These are phyloP conservation scores for Tolmerus cingulatus DNA, from an alignment of 2,888 invertebrate species.

Conservation along the genomic window DNA sequence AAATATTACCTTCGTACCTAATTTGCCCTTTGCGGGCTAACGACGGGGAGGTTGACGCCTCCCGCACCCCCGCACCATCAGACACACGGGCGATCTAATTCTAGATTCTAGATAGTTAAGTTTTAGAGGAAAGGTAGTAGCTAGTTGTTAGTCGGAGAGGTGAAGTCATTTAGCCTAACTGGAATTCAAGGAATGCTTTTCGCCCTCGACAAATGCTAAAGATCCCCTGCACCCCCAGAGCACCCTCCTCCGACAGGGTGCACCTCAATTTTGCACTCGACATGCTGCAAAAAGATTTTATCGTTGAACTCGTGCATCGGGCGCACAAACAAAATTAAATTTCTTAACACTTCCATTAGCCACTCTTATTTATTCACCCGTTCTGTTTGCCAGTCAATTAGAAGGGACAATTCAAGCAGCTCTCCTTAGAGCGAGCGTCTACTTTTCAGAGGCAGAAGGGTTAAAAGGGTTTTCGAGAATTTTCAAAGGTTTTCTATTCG, in stretches of 20 bases:
- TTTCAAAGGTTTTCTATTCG: background rate
- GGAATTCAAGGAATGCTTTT: background rate
- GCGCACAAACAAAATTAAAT: background rate
- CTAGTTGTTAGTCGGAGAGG: background rate
- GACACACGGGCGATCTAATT: background rate
- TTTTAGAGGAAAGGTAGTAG: background rate
- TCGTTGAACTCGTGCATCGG: background rate
- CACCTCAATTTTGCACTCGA: background rate
- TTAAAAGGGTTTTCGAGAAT: background rate
- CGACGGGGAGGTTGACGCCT: background rate
- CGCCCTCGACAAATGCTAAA: background rate
- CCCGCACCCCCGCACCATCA: background rate
- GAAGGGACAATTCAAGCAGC: background rate
- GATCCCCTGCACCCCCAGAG: background rate
- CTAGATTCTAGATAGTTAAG: background rate
- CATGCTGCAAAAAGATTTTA: background rate
- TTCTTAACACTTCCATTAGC: background rate
- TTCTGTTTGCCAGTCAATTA: background rate
- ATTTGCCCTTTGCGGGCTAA: background rate
- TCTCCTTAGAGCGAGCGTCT: background rate
- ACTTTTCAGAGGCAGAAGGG: background rate
- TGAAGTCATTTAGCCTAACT: background rate
- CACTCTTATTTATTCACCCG: background rate
- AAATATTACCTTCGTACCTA: constrained; percentile 5
- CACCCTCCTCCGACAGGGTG: background rate